Conservation (phyloP, 2,888 invertebrate genomes). For the Brenthis daphne region DNA sequence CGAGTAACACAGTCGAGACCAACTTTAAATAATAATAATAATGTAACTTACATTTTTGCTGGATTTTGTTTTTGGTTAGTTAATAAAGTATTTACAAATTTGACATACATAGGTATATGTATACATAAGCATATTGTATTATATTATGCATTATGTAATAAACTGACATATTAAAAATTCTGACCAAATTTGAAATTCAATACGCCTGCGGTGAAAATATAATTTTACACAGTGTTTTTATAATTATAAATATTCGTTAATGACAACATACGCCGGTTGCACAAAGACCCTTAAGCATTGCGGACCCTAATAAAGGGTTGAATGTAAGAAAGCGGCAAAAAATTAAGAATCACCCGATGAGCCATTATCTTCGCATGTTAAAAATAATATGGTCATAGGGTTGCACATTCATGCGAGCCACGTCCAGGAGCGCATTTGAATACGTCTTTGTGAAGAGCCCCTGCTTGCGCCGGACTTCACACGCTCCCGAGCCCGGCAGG, state of each 20-base stretch:
- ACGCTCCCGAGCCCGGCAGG: constrained; percentile 64
- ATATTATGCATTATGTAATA: too few species aligned
- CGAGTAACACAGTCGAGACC: too few species aligned
- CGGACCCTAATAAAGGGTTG: constrained; percentile 73
- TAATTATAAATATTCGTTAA: constrained; percentile 62
- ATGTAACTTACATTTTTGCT: too few species aligned
- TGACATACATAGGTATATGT: too few species aligned
- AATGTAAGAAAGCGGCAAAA: constrained; percentile 73
- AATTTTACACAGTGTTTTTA: constrained; percentile 26
- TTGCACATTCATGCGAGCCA: constrained; percentile 77
- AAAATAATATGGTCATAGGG: constrained; percentile 82
- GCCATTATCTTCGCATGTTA: constrained; percentile 80
- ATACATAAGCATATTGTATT: too few species aligned
- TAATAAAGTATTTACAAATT: too few species aligned
- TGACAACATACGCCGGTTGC: constrained; percentile 69
- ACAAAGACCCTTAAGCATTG: constrained; percentile 78
- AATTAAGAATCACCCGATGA: constrained; percentile 81
- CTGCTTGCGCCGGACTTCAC: constrained; percentile 78
- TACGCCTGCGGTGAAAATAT: constrained; percentile 47
- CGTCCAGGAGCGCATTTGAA: constrained; percentile 81
- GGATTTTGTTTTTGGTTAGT: too few species aligned
- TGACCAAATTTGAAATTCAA: constrained; percentile 30
- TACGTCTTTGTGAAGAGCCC: constrained; percentile 69
- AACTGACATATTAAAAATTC: background rate
- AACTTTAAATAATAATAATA: too few species aligned